Evolutionary conservation across 2,797 vertebrate genomes (phyloP).

Genomic region (Fistularia commersonii): DNA sequence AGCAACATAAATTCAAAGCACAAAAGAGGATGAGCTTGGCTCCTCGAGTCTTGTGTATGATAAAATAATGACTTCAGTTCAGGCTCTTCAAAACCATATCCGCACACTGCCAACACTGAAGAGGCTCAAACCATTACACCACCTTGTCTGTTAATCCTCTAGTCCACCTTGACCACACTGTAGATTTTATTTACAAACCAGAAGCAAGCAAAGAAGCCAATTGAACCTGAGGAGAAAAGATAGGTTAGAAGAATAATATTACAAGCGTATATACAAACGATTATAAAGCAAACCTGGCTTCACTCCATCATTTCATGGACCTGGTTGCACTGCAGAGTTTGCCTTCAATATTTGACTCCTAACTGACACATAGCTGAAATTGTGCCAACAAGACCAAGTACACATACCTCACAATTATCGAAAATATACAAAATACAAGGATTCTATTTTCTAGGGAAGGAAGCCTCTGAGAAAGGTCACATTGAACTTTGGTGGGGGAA

Average conservation of each 20-base stretch:
- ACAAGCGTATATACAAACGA: not conserved
- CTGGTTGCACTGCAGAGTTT: too few relatives aligned
- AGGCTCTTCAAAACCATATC: slow-evolving; percentile 42
- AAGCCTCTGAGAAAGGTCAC: too few relatives aligned
- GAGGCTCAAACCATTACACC: slow-evolving; percentile 1
- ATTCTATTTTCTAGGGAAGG: too few relatives aligned
- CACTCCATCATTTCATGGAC: not conserved
- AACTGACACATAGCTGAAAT: too few relatives aligned
- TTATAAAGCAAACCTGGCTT: not conserved
- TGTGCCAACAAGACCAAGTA: too few relatives aligned
- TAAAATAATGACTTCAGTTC: slow-evolving; percentile 53
- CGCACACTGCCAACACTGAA: slow-evolving; percentile 33
- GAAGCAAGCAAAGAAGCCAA: slow-evolving; percentile 98
- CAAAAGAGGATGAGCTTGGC: slow-evolving; percentile 63
- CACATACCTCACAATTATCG: too few relatives aligned
- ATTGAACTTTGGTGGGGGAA: too few relatives aligned
- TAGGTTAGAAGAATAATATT: not conserved
- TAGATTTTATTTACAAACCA: slow-evolving; percentile 99
- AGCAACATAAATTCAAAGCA: slow-evolving; percentile 63
- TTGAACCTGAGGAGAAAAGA: slow-evolving; percentile 81
- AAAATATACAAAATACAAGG: too few relatives aligned
- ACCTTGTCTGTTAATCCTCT: slow-evolving; percentile 61
- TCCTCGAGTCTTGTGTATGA: slow-evolving; percentile 45
- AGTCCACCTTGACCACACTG: slow-evolving; percentile 99
- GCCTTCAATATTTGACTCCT: too few relatives aligned